phyloP scores from a whole-genome alignment of 2,797 vertebrate species.

The Microhierax caerulescens region DNA sequence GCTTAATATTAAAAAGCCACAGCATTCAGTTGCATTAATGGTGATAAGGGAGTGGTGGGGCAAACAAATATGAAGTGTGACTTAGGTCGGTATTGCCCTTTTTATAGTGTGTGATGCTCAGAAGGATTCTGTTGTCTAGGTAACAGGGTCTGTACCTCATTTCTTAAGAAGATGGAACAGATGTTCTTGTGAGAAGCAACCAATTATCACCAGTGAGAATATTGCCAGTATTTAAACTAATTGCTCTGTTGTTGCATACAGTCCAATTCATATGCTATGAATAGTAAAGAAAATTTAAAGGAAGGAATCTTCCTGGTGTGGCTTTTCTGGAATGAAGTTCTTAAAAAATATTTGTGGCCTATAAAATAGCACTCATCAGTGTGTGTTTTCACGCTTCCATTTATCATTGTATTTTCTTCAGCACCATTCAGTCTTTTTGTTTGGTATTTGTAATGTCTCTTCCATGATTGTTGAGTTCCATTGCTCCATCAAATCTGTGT shows the following conservation, averaged over 20 bases:
- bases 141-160: slow-evolving; percentile 39
- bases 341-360: background rate
- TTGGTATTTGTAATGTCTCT: background rate
- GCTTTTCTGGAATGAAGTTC: background rate
- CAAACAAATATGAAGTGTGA: background rate
- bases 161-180: slow-evolving; percentile 55
- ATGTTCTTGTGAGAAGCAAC: slow-evolving; percentile 57
- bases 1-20: background rate
- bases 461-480: background rate
- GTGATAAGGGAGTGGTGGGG: rapidly evolving
- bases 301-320: background rate
- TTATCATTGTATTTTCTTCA: background rate
- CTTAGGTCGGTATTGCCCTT: background rate
- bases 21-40: rapidly evolving
- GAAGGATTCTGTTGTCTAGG: slow-evolving; percentile 65
- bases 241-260: slow-evolving; percentile 28
- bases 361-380: background rate
- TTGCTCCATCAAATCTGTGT: background rate
- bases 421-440: background rate
- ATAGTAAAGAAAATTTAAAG: slow-evolving; percentile 14
- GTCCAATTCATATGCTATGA: background rate
- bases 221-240: slow-evolving; percentile 48
- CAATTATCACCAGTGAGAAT: slow-evolving; percentile 60
- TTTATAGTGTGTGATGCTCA: background rate
- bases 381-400: background rate